Evolutionary conservation across 2,797 vertebrate genomes (phyloP).

Genomic region (Hozukius guyotensis): DNA sequence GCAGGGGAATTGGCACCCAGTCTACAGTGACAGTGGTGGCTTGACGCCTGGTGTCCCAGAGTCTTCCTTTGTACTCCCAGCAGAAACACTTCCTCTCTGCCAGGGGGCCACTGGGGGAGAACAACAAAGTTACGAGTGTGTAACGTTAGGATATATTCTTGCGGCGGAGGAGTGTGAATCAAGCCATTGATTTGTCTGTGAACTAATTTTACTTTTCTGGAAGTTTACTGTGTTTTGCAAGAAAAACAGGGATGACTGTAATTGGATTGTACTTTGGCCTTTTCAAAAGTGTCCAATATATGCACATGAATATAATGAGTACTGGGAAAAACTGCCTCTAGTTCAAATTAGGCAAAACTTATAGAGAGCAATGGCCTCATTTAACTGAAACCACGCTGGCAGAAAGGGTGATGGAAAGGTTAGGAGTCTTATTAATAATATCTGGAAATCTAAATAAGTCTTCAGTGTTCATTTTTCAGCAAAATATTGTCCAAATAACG

Average conservation of each 20-base stretch:
- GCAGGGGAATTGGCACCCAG: constrained; percentile 63
- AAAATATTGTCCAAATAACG: background rate
- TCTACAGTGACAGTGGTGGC: constrained; percentile 49
- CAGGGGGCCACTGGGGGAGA: constrained; percentile 21
- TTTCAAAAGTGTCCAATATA: constrained; percentile 28
- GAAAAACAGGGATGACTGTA: constrained; percentile 2
- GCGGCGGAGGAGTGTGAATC: background rate
- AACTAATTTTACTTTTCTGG: constrained; percentile 23
- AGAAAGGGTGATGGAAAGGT: constrained; percentile 32
- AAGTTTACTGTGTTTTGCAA: constrained; percentile 9
- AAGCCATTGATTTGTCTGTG: constrained; percentile 4
- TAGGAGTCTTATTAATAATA: constrained; percentile 44
- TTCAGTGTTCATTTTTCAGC: constrained; percentile 5
- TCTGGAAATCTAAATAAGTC: constrained; percentile 22
- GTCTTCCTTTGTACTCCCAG: constrained; percentile 50
- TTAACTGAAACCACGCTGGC: constrained; percentile 16
- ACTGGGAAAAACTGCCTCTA: background rate
- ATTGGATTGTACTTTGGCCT: constrained; percentile 44
- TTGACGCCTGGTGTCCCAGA: constrained; percentile 47
- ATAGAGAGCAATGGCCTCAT: constrained; percentile 45
- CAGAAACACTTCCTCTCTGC: constrained; percentile 27
- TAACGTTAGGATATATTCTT: constrained; percentile 9
- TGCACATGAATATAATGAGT: constrained; percentile 33
- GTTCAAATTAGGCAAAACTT: constrained; percentile 37
- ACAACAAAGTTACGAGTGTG: constrained; percentile 14